Conservation (phyloP, 2,888 invertebrate species). For the Nowickia ferox region DNA sequence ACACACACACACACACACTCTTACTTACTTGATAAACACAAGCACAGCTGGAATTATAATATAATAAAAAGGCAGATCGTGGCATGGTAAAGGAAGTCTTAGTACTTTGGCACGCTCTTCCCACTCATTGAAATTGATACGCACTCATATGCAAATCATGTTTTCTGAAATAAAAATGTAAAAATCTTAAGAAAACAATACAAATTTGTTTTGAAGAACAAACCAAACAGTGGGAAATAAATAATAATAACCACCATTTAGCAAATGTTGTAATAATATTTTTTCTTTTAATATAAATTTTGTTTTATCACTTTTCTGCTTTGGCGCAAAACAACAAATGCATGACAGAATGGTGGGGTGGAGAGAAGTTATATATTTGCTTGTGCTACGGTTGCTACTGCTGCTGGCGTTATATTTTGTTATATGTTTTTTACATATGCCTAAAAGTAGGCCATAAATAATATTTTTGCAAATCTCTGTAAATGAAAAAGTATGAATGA, state of each 20-base stretch:
- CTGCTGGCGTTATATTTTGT: not conserved
- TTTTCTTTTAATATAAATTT: constrained; percentile 29
- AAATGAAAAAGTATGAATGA: constrained; percentile 63
- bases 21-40: constrained; percentile 28
- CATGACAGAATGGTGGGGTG: not conserved
- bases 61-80: constrained; percentile 14
- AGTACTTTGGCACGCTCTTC: constrained; percentile 61
- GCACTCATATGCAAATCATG: constrained; percentile 62
- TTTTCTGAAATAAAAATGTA: constrained; percentile 45
- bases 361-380: not conserved
- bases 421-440: constrained; percentile 51
- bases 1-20: constrained; percentile 17
- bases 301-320: constrained; percentile 51
- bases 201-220: constrained; percentile 52
- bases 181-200: constrained; percentile 59
- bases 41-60: not conserved
- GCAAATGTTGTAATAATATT: constrained; percentile 54
- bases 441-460: constrained; percentile 72
- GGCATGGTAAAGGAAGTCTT: constrained; percentile 36
- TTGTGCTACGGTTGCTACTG: constrained; percentile 1
- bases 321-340: not conserved
- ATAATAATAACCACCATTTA: constrained; percentile 43
- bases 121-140: constrained; percentile 63
- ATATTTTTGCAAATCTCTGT: constrained; percentile 64
- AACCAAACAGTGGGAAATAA: not conserved